Base-by-base conservation (phyloP, 2,888 invertebrate genomes). In the Creontiades dilutus region DNA sequence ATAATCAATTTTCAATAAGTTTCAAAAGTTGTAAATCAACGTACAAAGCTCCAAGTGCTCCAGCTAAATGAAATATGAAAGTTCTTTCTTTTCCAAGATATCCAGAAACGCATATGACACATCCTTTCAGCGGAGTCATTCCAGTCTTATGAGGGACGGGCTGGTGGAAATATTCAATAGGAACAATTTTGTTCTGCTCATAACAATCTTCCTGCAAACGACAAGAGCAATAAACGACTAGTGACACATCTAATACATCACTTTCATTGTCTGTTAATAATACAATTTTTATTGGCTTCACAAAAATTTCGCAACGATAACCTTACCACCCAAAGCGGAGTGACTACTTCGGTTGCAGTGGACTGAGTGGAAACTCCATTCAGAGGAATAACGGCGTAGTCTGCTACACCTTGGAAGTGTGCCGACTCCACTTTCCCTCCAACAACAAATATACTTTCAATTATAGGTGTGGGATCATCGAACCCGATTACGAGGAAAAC, bases 61-160 rank as follows among this genome's bases (percentile, higher is more conserved):
- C 95, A 0, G 96, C 96, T 61, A 98, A 93, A 55, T 95, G 94
- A 90, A 95, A 95, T 0, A 98, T 94, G 92, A 96, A 97, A 28
- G 95, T 95, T 46, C 97, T 94, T 93, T 98, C 97, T 12, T 95
- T 94, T 0, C 96, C 96, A 14, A 94, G 93, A 93, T 97, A 98
- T 0, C 96, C 95, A 92, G 97, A 98, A 91, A 97, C 95, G 13
- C 97, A 96, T 89, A 98, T 95, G 0, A 97, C 96, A 92, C 97
- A 88, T 27, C 95, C 95, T 0, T 93, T 92, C 27, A 98, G 93
- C 0, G 95, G 96, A 0, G 93, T 92, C 3, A 93, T 92, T 0
- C 94, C 92, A 12, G 93, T 93, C 0, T 94, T 93, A 46, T 95
- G 92, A 0, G 94, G 94, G 80, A 96, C 94, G 0, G 96, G 96